Evolutionary conservation across 92 coral and sea anemone species (phyloP).

Genomic region (Meandrina meandrites): DNA sequence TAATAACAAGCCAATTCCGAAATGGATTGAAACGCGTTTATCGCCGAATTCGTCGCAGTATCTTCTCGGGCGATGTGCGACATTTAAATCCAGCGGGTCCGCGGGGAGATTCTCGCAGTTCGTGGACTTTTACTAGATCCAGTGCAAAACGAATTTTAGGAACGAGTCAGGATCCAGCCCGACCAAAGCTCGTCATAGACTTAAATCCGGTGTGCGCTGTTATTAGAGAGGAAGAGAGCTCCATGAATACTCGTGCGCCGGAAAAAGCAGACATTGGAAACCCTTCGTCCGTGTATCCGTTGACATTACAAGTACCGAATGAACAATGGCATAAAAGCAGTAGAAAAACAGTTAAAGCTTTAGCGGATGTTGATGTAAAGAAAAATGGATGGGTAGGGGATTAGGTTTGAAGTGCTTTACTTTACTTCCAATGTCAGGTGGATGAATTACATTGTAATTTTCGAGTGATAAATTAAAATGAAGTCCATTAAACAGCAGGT

Average conservation of each 20-base stretch:
- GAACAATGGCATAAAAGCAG: constrained; percentile 5
- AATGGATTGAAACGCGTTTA: constrained; percentile 75
- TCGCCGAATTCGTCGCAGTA: constrained; percentile 60
- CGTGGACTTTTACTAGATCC: constrained; percentile 43
- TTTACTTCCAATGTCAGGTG: background rate
- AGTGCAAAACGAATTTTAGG: constrained; percentile 25
- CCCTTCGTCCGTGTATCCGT: constrained; percentile 15
- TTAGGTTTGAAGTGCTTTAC: background rate
- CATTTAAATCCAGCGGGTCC: constrained; percentile 11
- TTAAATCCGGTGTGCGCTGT: constrained; percentile 12
- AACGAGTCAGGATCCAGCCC: constrained; percentile 15
- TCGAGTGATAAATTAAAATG: background rate
- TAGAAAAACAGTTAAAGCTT: background rate
- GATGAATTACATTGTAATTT: background rate
- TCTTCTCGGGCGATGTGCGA: constrained; percentile 22
- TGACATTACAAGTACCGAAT: constrained; percentile 33
- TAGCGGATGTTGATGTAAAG: constrained; percentile 7
- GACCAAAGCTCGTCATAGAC: constrained; percentile 22
- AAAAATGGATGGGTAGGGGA: constrained; percentile 37
- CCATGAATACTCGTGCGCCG: constrained; percentile 12
- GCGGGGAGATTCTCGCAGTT: constrained; percentile 40
- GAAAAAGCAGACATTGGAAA: background rate
- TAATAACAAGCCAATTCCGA: constrained; percentile 89
- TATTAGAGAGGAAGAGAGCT: constrained; percentile 31
- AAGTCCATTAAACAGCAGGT: background rate